These are phyloP conservation scores for Notarius lentiginosus DNA, from an alignment of 2,113 vertebrate species.

Conservation along the genomic window DNA sequence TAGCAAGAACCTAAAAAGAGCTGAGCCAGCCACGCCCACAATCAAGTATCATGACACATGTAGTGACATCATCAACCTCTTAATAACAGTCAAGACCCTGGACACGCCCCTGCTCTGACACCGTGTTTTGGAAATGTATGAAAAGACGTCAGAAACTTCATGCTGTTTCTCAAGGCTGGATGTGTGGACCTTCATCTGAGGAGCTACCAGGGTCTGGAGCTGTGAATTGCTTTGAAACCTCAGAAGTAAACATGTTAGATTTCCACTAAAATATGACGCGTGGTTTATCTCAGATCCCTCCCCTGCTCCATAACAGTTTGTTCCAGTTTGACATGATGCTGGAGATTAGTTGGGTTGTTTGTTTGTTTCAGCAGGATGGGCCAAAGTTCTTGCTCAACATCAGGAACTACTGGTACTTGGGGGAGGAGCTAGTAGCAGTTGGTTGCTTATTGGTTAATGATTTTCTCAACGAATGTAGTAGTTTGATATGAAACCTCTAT, in stretches of 20 bases:
- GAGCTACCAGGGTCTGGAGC: neutral
- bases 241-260: neutral
- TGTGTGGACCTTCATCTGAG: neutral
- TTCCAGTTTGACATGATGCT: neutral
- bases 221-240: conserved; percentile 12
- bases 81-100: neutral
- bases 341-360: neutral
- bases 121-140: neutral
- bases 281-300: neutral
- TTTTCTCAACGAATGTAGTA: neutral
- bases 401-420: neutral
- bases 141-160: neutral
- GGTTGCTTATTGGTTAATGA: neutral
- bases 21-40: no score
- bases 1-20: no score
- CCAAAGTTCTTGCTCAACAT: neutral
- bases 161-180: neutral
- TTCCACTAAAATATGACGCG: neutral
- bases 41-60: no score
- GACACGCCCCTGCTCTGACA: neutral
- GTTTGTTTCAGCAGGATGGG: neutral
- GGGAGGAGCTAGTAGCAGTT: neutral
- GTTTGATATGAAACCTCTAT: neutral
- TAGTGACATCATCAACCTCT: no score
- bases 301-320: neutral